Base-by-base conservation (phyloP, 2,888 invertebrate genomes). In the Megaustenia siamemsis region DNA sequence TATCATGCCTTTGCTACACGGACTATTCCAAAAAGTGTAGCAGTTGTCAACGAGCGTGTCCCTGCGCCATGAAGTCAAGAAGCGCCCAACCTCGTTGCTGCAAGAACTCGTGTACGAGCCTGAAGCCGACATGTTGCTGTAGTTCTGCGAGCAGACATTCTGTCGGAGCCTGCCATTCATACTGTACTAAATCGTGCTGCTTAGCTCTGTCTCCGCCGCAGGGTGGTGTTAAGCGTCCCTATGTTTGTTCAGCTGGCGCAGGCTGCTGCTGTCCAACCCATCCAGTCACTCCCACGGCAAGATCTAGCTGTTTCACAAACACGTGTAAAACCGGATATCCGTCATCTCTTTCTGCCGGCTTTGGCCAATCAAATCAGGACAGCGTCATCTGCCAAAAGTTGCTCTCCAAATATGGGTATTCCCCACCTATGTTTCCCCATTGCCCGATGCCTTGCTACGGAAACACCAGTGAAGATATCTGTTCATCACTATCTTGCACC, bases 301-400 rank as follows among this genome's bases (percentile, higher is more conserved):
- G 45, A 24, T 2, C 45, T 12, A 40, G 28, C 79, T 66, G 79
- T 32, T 18, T 24, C 18, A 21, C 53, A 53, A 12, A 28, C 15
- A 2, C 32, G 8, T 28, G 63, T 32, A 69, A n/a, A 49, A 8
- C 21, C 1, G 10, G 43, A 12, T 68, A 53, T 35, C 28, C 45
- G 4, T 5, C 45, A 21, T 15, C 66, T 24, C 38, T 21, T 43
- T 12, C 69, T 32, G 2, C n/a, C 68, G 69, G 69, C 35, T 80
- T 69, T 53, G 35, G 56, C 12, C 71, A 82, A 60, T 21, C 82
- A 10, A 38, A 60, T 12, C 71, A 82, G 21, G 56, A n/a, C 32
- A 73, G 73, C 40, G 82, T 60, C 43, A 4, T 82, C n/a, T 82
- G 82, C 43, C 71, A 82, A 21, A 56, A 73, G 73, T 43, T 82